Percentiles rank a stretch among this genome's conserved stretches.
Evolutionary conservation across 2,797 vertebrate genomes (phyloP).

Genomic region (Silurus aristotelis): DNA sequence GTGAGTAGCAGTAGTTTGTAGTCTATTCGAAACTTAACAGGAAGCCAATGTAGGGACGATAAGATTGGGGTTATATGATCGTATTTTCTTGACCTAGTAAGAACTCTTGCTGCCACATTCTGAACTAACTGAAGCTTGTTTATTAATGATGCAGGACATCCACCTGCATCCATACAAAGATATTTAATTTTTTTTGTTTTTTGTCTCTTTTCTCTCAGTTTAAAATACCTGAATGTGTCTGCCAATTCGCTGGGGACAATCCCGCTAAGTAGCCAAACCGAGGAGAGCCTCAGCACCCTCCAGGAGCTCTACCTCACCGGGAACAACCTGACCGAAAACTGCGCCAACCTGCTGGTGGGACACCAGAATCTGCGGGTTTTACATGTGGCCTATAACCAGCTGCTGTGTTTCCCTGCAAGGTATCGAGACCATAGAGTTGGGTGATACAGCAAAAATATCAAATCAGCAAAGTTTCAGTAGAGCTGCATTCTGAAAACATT

Average conservation of each 20-base stretch:
- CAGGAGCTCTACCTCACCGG: conserved; percentile 91
- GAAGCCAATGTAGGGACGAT: no score
- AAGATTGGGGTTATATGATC: no score
- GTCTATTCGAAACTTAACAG: no score
- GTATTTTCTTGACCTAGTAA: no score
- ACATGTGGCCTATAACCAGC: conserved; percentile 91
- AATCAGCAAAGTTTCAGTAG: not conserved
- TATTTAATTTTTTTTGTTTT: conserved; percentile 28
- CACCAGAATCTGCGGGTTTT: conserved; percentile 86
- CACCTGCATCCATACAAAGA: no score
- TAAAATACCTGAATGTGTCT: conserved; percentile 92
- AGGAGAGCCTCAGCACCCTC: conserved; percentile 88
- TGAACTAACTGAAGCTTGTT: no score
- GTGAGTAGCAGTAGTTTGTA: no score
- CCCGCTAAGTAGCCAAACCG: conserved; percentile 81
- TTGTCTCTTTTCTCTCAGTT: conserved; percentile 89
- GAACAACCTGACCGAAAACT: conserved; percentile 90
- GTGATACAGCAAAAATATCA: not conserved
- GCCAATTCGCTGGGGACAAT: conserved; percentile 90
- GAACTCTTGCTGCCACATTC: no score
- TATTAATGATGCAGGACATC: no score
- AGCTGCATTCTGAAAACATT: not conserved
- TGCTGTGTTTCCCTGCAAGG: conserved; percentile 94
- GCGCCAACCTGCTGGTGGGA: conserved; percentile 84
- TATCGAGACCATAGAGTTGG: conserved; percentile 52